Evolutionary conservation across 1,140 invertebrate species (phyloP), one percentile per base, ranked within the genome.

Genomic region (Bilobella aurantiaca): DNA sequence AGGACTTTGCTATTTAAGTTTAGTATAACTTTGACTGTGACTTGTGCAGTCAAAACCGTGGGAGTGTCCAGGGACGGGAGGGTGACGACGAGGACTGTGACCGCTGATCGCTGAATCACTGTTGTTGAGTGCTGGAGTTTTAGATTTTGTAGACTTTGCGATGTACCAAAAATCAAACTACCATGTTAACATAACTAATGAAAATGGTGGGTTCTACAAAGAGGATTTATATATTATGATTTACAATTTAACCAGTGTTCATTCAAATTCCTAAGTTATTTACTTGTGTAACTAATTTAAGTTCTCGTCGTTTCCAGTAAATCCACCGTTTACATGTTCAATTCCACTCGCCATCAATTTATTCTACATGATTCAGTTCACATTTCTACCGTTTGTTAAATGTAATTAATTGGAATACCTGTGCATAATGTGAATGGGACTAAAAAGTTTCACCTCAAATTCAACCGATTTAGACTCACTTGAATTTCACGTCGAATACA

Each of bases 251-350:
- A 53, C 49, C 49, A 53, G 49, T 53, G 49, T 53, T 53, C 49
- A 53, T 53, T 53, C 49, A 53, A 53, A 16, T 53, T n/a, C 8
- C 21, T 53, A 53, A 53, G 49, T 53, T 53, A 53, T 53, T 8
- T 53, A 5, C 23, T 53, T 12, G 14, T n/a, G n/a, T n/a, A n/a
- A n/a, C n/a, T n/a, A n/a, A n/a, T n/a, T n/a, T n/a, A n/a, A n/a
- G n/a, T n/a, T 53, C 12, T 53, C 49, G 49, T 53, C 25, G 23
- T 23, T 42, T 23, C 49, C 49, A 53, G 23, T 53, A 53, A 42
- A 42, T 12, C 34, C 34, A 42, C 34, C 8, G 8, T 42, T 42
- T 42, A 42, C 8, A 8, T 42, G 34, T 42, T 42, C 34, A 42
- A 42, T 12, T 42, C n/a, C n/a, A n/a, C n/a, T n/a, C n/a, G 18